Evolutionary conservation across 1,140 invertebrate species (phyloP).

Genomic region (Bombus breviceps): DNA sequence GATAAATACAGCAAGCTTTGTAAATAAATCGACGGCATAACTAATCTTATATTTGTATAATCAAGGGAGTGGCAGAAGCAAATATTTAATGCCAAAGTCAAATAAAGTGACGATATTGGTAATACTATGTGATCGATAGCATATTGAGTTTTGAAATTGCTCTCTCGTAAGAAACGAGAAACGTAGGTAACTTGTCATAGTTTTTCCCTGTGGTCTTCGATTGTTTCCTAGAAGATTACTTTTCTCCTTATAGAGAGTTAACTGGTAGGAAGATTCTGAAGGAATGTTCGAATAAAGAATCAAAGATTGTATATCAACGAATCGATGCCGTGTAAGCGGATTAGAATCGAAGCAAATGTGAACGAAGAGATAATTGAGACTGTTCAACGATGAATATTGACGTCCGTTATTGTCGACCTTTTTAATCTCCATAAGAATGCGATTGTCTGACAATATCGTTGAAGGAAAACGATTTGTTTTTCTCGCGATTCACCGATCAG

Average conservation of each 20-base stretch:
- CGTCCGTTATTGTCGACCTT: neutral
- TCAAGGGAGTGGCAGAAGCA: neutral
- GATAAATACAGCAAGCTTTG: neutral
- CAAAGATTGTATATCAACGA: neutral
- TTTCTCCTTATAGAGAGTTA: too few relatives aligned
- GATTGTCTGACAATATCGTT: neutral
- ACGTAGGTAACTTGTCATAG: neutral
- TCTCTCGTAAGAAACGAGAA: neutral
- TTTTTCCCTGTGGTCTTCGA: too few relatives aligned
- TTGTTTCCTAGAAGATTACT: too few relatives aligned
- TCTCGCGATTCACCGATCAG: neutral
- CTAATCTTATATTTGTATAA: neutral
- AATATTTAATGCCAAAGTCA: neutral
- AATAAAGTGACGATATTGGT: neutral
- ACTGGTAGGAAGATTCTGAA: too few relatives aligned
- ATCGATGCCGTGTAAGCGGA: neutral
- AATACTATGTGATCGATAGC: neutral
- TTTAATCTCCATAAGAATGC: neutral
- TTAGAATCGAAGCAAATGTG: neutral
- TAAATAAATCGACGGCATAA: neutral
- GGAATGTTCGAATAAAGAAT: neutral
- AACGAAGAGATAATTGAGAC: neutral
- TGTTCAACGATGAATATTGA: neutral
- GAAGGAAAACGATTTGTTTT: slow-evolving; percentile 9
- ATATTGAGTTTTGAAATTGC: neutral